Evolutionary conservation across 2,797 vertebrate species (phyloP).

Genomic region (Pterois miles): DNA sequence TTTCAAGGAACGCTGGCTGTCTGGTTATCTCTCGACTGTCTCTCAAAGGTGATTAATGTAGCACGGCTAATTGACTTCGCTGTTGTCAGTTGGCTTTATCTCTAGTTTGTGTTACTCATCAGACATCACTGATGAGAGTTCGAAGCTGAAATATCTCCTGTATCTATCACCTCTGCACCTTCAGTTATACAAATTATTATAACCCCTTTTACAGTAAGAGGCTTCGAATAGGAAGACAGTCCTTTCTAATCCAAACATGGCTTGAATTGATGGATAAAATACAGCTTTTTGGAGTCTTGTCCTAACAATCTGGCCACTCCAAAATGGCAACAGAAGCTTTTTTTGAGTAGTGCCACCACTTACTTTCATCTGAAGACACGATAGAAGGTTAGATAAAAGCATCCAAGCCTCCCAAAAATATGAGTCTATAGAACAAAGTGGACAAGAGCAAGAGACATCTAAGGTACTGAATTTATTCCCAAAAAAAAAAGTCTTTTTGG

Average conservation of each 20-base stretch:
- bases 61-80: conserved; percentile 56
- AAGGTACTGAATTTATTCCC: conserved; percentile 80
- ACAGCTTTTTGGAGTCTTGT: conserved; percentile 30
- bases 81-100: conserved; percentile 53
- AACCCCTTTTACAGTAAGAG: not conserved
- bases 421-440: conserved; percentile 83
- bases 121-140: conserved; percentile 40
- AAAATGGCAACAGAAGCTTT: conserved; percentile 71
- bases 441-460: conserved; percentile 83
- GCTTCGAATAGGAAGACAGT: not conserved
- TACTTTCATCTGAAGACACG: conserved; percentile 84
- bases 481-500: conserved; percentile 70
- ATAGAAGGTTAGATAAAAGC: conserved; percentile 88
- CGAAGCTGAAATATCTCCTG: not conserved
- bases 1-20: conserved; percentile 26
- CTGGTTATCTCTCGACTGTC: conserved; percentile 59
- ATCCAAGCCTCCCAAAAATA: conserved; percentile 76
- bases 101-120: conserved; percentile 34
- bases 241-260: conserved; percentile 33
- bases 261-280: conserved; percentile 34
- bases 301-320: conserved; percentile 62
- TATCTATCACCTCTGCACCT: not conserved
- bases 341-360: conserved; percentile 65
- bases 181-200: conserved; percentile 5
- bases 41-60: conserved; percentile 58